Conservation (phyloP, 2,797 vertebrate genomes). For the Sebastes elongatus region DNA sequence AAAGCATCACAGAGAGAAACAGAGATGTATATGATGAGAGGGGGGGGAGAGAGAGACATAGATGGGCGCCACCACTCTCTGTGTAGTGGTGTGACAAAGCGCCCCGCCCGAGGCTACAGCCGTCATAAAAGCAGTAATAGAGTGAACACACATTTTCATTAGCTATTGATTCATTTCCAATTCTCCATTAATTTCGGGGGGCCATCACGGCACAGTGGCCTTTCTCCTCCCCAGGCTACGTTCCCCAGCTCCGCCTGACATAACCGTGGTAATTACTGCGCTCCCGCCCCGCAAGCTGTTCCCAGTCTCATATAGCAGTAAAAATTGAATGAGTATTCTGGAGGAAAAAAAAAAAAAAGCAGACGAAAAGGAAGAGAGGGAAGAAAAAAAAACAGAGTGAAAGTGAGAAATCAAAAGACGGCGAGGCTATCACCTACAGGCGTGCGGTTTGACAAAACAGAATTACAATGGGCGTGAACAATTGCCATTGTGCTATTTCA, state of each 20-base stretch:
- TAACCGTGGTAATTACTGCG: slow-evolving; percentile 81
- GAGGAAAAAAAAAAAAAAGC: slow-evolving; percentile 12
- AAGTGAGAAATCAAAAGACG: slow-evolving; percentile 56
- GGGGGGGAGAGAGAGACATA: neutral
- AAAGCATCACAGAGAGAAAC: slow-evolving; percentile 27
- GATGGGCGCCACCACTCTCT: slow-evolving; percentile 44
- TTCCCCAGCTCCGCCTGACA: slow-evolving; percentile 79
- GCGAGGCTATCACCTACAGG: slow-evolving; percentile 53
- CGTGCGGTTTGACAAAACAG: slow-evolving; percentile 38
- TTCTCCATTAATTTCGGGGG: slow-evolving; percentile 79
- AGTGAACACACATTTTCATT: slow-evolving; percentile 84
- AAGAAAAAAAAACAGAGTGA: slow-evolving; percentile 29
- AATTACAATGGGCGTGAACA: slow-evolving; percentile 42
- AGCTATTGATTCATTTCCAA: slow-evolving; percentile 85
- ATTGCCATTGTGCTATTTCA: slow-evolving; percentile 47
- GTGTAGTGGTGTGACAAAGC: slow-evolving; percentile 64
- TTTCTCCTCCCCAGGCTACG: slow-evolving; percentile 76
- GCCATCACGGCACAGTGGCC: slow-evolving; percentile 72
- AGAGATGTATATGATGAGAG: slow-evolving; percentile 55
- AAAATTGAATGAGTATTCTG: slow-evolving; percentile 68
- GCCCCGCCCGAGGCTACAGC: slow-evolving; percentile 69
- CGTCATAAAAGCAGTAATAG: slow-evolving; percentile 81
- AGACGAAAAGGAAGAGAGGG: slow-evolving; percentile 32
- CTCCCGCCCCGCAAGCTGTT: slow-evolving; percentile 80
- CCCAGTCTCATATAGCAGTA: slow-evolving; percentile 66